Percentiles rank a stretch among this genome's conserved stretches.
phyloP scores from a whole-genome alignment of 2,113 vertebrate species.

The Siphamia tubifer region DNA sequence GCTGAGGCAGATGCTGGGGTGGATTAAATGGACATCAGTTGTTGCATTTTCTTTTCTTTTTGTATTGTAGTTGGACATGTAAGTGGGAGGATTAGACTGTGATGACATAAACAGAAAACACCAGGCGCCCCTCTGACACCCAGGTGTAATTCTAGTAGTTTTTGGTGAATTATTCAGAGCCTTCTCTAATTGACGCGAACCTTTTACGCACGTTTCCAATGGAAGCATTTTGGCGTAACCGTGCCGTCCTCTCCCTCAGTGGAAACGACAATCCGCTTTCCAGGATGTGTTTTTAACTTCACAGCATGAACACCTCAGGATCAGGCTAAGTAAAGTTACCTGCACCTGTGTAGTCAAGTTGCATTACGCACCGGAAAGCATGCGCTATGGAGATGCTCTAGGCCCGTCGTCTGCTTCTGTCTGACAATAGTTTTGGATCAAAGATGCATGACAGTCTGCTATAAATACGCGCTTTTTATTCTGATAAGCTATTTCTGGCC shows the following conservation, averaged over 20 bases:
- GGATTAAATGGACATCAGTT: conserved; percentile 20
- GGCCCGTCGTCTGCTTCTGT: not conserved
- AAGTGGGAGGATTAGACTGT: not conserved
- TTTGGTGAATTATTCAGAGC: conserved; percentile 55
- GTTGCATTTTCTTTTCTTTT: too few species aligned
- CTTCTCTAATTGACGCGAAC: conserved; percentile 1
- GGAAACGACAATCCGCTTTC: too few species aligned
- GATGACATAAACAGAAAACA: not conserved
- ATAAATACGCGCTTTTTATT: conserved; percentile 14
- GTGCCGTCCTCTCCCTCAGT: too few species aligned
- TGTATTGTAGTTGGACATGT: conserved; percentile 21
- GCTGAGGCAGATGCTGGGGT: not conserved
- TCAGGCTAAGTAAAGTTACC: conserved; percentile 40
- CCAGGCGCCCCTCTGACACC: conserved; percentile 23
- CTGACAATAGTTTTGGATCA: conserved; percentile 24
- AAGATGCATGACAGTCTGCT: conserved; percentile 45
- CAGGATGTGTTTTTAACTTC: not conserved
- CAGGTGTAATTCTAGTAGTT: conserved; percentile 32
- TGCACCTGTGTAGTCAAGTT: conserved; percentile 25
- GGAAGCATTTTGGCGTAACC: conserved; percentile 29
- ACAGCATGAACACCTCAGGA: conserved; percentile 35
- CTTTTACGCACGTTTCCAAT: conserved; percentile 13
- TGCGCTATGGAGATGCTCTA: conserved; percentile 7
- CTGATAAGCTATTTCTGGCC: conserved; percentile 16
- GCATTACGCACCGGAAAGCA: conserved; percentile 46